Conservation (phyloP, 2,888 invertebrate species). For the Noctuana brunneofusca region DNA sequence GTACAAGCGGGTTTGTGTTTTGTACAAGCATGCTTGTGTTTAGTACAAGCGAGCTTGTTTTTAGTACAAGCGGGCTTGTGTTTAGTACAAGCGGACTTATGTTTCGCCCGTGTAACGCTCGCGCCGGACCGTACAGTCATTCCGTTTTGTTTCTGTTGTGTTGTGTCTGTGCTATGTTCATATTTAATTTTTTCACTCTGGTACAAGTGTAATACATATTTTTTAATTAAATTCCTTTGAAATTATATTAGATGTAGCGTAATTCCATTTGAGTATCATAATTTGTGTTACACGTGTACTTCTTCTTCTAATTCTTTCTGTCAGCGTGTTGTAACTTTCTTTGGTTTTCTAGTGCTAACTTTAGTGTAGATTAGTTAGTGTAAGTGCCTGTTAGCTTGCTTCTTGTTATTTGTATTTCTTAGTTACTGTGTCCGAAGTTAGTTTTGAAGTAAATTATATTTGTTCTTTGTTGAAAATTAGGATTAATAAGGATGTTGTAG, state of each 20-base stretch:
- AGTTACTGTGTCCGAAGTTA: not conserved
- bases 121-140: constrained; percentile 20
- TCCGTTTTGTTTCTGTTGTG: constrained; percentile 27
- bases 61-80: constrained; percentile 7
- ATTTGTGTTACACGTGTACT: constrained; percentile 10
- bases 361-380: constrained; percentile 11
- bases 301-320: constrained; percentile 1
- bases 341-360: constrained; percentile 31
- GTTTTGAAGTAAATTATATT: not conserved
- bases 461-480: too few species aligned
- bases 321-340: constrained; percentile 28
- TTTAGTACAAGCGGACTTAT: constrained; percentile 1
- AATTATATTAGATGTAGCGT: not conserved
- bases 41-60: constrained; percentile 1
- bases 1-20: constrained; percentile 8
- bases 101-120: not conserved
- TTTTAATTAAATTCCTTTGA: not conserved
- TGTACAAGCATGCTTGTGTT: too few species aligned
- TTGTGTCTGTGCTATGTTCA: constrained; percentile 35
- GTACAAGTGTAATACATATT: constrained; percentile 8
- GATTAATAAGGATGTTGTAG: too few species aligned
- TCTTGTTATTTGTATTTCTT: constrained; percentile 2
- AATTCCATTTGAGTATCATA: not conserved
- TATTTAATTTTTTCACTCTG: constrained; percentile 1
- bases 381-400: constrained; percentile 23